These are phyloP conservation scores for Lasioglossum leucozonium DNA, from an alignment of 2,888 invertebrate genomes.

Conservation along the genomic window DNA sequence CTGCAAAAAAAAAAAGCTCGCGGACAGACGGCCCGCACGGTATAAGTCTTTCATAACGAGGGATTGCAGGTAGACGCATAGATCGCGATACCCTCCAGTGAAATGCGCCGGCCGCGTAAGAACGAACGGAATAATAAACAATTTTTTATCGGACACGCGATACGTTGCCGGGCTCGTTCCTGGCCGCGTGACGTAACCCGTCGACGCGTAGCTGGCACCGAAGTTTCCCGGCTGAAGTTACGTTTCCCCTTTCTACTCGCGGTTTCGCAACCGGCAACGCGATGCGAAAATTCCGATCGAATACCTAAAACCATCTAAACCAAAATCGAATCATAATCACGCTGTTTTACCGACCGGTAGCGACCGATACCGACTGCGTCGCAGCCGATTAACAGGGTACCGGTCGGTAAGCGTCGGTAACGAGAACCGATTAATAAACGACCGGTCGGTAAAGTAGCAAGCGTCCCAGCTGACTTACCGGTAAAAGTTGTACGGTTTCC, in stretches of 20 bases:
- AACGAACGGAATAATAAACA: conserved; percentile 66
- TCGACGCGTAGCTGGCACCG: conserved; percentile 39
- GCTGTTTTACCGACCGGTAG: not conserved
- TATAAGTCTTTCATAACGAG: conserved; percentile 48
- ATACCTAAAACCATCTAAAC: not conserved
- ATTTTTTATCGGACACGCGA: conserved; percentile 68
- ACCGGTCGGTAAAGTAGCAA: too few relatives aligned
- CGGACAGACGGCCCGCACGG: conserved; percentile 42
- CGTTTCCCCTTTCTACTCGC: conserved; percentile 49
- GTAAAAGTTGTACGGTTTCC: not conserved
- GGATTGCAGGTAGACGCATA: conserved; percentile 27
- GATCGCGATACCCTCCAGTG: conserved; percentile 51
- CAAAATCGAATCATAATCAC: not conserved
- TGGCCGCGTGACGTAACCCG: conserved; percentile 60
- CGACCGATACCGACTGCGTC: too few relatives aligned
- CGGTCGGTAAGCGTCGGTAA: too few relatives aligned
- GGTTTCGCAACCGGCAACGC: conserved; percentile 36
- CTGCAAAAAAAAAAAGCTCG: conserved; percentile 24
- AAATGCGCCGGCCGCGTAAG: conserved; percentile 38
- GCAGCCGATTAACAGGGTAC: too few relatives aligned
- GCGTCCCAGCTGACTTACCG: too few relatives aligned
- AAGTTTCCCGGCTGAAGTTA: conserved; percentile 32
- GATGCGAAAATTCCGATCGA: conserved; percentile 1
- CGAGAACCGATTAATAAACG: too few relatives aligned
- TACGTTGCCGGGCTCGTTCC: conserved; percentile 54